Percentiles rank a stretch among this genome's conserved stretches.
phyloP scores from a whole-genome alignment of 2,888 invertebrate genomes.

The Anthophora plumipes region DNA sequence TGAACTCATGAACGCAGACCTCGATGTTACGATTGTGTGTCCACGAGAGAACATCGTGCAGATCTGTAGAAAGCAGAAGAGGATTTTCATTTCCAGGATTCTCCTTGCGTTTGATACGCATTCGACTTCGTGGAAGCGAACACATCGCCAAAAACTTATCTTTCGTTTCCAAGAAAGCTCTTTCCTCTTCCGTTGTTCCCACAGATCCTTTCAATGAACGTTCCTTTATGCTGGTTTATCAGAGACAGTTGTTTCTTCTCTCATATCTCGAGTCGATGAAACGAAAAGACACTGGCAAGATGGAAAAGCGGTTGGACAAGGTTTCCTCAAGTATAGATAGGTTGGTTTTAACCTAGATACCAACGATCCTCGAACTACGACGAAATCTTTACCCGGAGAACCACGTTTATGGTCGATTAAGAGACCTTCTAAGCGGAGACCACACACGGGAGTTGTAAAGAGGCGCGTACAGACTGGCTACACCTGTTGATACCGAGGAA shows the following conservation, averaged over 20 bases:
- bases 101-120: slow-evolving; percentile 46
- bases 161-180: no score
- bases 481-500: slow-evolving; percentile 66
- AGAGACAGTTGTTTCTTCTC: slow-evolving; percentile 40
- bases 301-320: not conserved
- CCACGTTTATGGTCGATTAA: slow-evolving; percentile 36
- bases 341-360: slow-evolving; percentile 12
- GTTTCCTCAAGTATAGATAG: no score
- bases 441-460: slow-evolving; percentile 26
- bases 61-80: not conserved
- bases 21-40: no score
- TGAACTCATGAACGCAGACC: slow-evolving; percentile 14
- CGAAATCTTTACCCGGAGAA: slow-evolving; percentile 2
- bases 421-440: slow-evolving; percentile 24
- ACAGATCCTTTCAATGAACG: slow-evolving; percentile 48
- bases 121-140: slow-evolving; percentile 54
- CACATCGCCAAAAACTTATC: slow-evolving; percentile 67
- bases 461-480: slow-evolving; percentile 13
- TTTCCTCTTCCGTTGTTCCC: slow-evolving; percentile 47
- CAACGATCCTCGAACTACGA: slow-evolving; percentile 1
- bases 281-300: slow-evolving; percentile 28
- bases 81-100: slow-evolving; percentile 56
- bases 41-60: no score
- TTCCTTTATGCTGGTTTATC: slow-evolving; percentile 67
- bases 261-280: slow-evolving; percentile 33